These are phyloP conservation scores for Chrysocyon brachyurus DNA, from an alignment of 2,797 vertebrate genomes.

Conservation along the genomic window DNA sequence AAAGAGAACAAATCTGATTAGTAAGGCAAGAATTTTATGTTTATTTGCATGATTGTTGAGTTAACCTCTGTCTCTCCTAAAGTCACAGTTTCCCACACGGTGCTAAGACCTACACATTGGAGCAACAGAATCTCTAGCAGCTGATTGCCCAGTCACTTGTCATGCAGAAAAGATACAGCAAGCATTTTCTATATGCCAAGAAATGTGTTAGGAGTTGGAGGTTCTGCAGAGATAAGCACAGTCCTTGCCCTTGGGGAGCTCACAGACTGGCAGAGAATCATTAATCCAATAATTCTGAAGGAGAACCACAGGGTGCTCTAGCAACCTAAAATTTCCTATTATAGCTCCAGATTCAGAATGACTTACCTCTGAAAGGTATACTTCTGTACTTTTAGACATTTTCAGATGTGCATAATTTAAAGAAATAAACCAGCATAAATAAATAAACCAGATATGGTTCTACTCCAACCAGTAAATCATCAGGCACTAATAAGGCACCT, in stretches of 20 bases:
- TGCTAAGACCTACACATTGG: neutral
- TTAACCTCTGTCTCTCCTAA: neutral
- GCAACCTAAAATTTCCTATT: conserved; percentile 4
- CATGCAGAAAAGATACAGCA: neutral
- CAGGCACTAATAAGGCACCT: neutral
- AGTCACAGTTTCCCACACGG: neutral
- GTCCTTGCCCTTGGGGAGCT: neutral
- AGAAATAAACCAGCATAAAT: neutral
- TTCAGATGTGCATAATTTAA: neutral
- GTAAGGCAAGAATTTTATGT: neutral
- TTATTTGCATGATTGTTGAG: neutral
- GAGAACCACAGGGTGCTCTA: neutral
- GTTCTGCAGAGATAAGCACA: neutral
- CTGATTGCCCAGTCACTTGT: neutral
- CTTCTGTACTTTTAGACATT: neutral
- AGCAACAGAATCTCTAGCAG: neutral
- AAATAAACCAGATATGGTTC: neutral
- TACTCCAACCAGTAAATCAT: neutral
- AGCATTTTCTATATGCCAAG: neutral
- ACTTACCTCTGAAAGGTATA: neutral
- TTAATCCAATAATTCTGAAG: conserved; percentile 7
- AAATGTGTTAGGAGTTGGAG: neutral
- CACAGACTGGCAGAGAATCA: neutral
- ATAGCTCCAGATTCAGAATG: neutral
- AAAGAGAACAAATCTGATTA: neutral